These are phyloP conservation scores for Octodonta nipae DNA, from an alignment of 2,888 invertebrate genomes.

Conservation along the genomic window DNA sequence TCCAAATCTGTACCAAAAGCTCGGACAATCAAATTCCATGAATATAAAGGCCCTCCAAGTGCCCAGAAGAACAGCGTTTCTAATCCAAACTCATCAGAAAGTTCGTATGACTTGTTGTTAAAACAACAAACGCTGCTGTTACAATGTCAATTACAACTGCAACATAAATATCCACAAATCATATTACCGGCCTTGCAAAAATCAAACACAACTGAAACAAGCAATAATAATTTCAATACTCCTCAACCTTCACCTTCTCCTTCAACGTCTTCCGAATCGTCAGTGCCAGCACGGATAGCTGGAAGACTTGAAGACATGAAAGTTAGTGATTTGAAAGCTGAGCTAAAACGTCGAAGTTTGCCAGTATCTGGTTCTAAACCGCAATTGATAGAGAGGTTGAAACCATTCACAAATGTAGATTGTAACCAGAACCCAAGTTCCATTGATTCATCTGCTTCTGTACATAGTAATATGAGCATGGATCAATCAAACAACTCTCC, in stretches of 20 bases:
- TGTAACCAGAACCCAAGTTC: constrained; percentile 20
- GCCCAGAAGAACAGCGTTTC: constrained; percentile 61
- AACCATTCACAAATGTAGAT: constrained; percentile 43
- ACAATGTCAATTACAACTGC: constrained; percentile 70
- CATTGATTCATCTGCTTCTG: constrained; percentile 21
- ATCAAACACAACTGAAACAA: constrained; percentile 9
- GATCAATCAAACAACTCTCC: constrained; percentile 36
- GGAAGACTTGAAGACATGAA: constrained; percentile 87
- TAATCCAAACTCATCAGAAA: constrained; percentile 52
- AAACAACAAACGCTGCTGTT: constrained; percentile 90
- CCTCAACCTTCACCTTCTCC: constrained; percentile 34
- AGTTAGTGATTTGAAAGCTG: constrained; percentile 86
- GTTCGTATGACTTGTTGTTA: constrained; percentile 78
- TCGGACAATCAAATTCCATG: constrained; percentile 90
- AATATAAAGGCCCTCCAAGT: constrained; percentile 81
- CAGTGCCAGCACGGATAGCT: constrained; percentile 35
- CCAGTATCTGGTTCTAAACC: constrained; percentile 95
- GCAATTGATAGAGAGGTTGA: constrained; percentile 80
- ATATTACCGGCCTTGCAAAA: constrained; percentile 62
- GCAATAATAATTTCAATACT: constrained; percentile 16
- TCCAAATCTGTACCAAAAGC: constrained; percentile 69
- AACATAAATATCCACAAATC: constrained; percentile 72
- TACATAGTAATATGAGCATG: constrained; percentile 30
- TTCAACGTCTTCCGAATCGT: constrained; percentile 33
- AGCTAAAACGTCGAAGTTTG: constrained; percentile 82